Conservation (phyloP, 2,113 vertebrate genomes). For the Cryptomyrus ogoouensis region DNA sequence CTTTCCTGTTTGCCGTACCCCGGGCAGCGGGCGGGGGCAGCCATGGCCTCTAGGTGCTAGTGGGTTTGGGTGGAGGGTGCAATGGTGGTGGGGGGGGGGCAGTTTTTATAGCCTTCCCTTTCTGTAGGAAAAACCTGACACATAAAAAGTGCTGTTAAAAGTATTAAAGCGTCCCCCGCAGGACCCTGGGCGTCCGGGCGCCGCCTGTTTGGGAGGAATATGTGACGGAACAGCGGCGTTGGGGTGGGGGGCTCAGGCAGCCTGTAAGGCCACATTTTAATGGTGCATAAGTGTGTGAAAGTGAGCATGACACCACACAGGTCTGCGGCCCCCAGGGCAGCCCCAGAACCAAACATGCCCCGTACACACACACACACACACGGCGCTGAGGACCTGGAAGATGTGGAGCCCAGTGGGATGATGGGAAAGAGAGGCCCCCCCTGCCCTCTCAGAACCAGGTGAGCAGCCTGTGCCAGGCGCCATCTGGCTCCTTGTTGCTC, state of each 20-base stretch:
- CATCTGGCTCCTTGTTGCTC: neutral
- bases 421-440: neutral
- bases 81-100: conserved; percentile 22
- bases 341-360: neutral
- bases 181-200: neutral
- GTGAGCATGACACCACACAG: neutral
- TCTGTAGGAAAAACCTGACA: neutral
- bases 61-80: neutral
- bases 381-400: neutral
- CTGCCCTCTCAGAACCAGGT: neutral
- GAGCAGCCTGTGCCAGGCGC: neutral
- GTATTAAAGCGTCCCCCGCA: neutral
- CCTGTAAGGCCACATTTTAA: neutral
- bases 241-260: neutral
- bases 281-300: neutral
- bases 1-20: conserved; percentile 45
- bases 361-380: neutral
- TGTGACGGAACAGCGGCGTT: neutral
- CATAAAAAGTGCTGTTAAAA: conserved; percentile 5
- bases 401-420: neutral
- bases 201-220: neutral
- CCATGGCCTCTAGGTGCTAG: conserved; percentile 29
- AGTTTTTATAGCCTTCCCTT: conserved; percentile 22
- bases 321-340: neutral
- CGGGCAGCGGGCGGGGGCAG: neutral